Evolutionary conservation across 2,113 vertebrate species (phyloP), one percentile per base, ranked within the genome.

Genomic region (Pangasianodon hypophthalmus): DNA sequence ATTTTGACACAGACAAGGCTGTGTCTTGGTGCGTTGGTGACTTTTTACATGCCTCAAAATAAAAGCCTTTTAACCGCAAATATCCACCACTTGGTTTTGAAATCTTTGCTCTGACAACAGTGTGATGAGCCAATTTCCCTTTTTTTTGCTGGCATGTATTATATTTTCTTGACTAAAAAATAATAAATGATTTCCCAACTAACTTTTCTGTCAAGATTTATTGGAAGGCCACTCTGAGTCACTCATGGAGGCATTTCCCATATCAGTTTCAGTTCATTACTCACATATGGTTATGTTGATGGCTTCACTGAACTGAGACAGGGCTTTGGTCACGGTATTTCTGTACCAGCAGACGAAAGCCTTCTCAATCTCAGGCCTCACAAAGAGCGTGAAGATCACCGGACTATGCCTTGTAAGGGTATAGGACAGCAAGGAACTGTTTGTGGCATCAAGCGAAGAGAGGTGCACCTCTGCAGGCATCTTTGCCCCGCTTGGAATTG

Each of bases 341-440:
- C 32, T 69, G 89, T 90, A 92, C 91, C 89, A 88, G 87, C 91
- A 92, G 8, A 84, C 84, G 1, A 87, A n/a, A 6, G 88, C 10
- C 0, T 50, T 81, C 73, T 92, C 91, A 0, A 0, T 32, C 2
- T 56, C 79, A 58, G 80, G 54, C 4, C 13, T 24, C 6, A 13
- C 50, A 0, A 2, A 2, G 84, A 92, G 18, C 8, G 0, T 52
- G 29, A 90, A 90, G 26, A 0, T 4, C 18, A 62, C 29, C 5
- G 2, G 0, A 7, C 4, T 2, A 0, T 21, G 0, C 0, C 0
- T 10, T 4, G 0, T 16, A 24, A 84, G 1, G 21, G 18, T n/a
- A 11, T 62, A 80, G 41, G 11, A 18, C 50, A 48, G 11, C 37
- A 46, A 62, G 11, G 81, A 37, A 26, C 41, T 16, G 62, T 56